Percentiles rank a stretch among this genome's conserved stretches.
Conservation (phyloP, 2,113 vertebrate species). For the Phylloscopus trochilus region DNA sequence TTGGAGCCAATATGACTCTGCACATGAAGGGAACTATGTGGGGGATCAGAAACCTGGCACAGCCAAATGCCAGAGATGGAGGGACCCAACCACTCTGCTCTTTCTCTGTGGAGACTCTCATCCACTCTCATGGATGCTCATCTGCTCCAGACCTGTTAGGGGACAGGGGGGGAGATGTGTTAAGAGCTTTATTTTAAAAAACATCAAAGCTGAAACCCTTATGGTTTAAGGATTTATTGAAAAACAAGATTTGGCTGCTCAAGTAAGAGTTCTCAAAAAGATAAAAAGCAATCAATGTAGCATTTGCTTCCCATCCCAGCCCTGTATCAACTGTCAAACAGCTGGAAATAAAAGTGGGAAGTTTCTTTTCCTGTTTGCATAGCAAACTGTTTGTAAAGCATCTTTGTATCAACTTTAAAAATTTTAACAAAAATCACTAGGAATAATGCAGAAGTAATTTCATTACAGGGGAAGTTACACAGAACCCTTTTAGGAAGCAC, state of each 20-base stretch:
- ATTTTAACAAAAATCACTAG: not conserved
- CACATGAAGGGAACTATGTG: not conserved
- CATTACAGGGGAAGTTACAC: not conserved
- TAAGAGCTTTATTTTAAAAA: not conserved
- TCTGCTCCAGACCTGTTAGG: not conserved
- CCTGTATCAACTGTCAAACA: not conserved
- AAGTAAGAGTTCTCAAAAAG: not conserved
- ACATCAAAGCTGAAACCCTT: not conserved
- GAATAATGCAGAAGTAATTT: not conserved
- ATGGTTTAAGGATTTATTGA: not conserved
- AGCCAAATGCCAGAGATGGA: not conserved
- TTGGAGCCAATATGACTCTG: slow-evolving; percentile 1
- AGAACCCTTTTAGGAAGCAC: not conserved
- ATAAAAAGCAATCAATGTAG: not conserved
- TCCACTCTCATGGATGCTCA: not conserved
- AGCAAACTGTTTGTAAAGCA: not conserved
- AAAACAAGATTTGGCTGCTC: not conserved
- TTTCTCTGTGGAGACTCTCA: not conserved
- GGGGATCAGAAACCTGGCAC: not conserved
- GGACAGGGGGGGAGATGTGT: rapidly evolving
- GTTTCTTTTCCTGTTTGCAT: not conserved
- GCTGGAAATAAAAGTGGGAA: not conserved
- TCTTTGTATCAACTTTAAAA: not conserved
- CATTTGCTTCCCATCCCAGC: not conserved
- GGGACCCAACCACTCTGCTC: not conserved